A percentile compares a stretch with the other conserved stretches of the same genome.
phyloP scores from a whole-genome alignment of 1,140 invertebrate genomes.

The Macrotrachela quadricornifera region DNA sequence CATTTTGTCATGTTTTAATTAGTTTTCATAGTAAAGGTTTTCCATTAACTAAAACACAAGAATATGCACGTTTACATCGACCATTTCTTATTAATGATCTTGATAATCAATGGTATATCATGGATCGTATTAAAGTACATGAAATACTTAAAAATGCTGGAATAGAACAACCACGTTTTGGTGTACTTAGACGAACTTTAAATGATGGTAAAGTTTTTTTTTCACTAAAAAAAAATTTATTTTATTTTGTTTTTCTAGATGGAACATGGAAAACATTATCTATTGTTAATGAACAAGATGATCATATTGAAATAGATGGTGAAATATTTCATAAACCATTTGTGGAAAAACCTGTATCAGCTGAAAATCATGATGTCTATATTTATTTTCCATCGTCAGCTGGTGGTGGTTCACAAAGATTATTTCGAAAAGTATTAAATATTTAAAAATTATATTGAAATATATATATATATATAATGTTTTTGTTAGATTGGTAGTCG shows the following conservation, averaged over 20 bases:
- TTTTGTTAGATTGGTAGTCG: conserved; percentile 60
- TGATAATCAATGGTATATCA: conserved; percentile 90
- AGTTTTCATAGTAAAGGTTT: conserved; percentile 95
- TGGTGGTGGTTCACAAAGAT: conserved; percentile 75
- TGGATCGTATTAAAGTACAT: conserved; percentile 43
- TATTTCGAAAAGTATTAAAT: conserved; percentile 59
- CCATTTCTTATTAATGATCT: conserved; percentile 96
- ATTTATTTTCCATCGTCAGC: conserved; percentile 98
- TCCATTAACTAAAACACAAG: conserved; percentile 88
- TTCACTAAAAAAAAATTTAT: too few relatives aligned
- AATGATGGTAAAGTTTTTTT: conserved; percentile 31
- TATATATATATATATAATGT: too few relatives aligned
- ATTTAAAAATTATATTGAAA: too few relatives aligned
- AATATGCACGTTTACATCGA: conserved; percentile 72
- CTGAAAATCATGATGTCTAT: conserved; percentile 98
- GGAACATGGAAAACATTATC: too few relatives aligned
- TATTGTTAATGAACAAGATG: conserved; percentile 69
- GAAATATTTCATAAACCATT: conserved; percentile 94
- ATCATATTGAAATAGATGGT: conserved; percentile 82
- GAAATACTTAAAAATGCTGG: conserved; percentile 73
- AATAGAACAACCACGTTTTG: conserved; percentile 90
- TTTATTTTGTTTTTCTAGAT: too few relatives aligned
- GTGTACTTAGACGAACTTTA: conserved; percentile 57
- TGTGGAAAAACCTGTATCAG: conserved; percentile 91
- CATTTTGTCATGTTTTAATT: conserved; percentile 83